phyloP scores from a whole-genome alignment of 2,888 invertebrate genomes.

The Euplexia lucipara region DNA sequence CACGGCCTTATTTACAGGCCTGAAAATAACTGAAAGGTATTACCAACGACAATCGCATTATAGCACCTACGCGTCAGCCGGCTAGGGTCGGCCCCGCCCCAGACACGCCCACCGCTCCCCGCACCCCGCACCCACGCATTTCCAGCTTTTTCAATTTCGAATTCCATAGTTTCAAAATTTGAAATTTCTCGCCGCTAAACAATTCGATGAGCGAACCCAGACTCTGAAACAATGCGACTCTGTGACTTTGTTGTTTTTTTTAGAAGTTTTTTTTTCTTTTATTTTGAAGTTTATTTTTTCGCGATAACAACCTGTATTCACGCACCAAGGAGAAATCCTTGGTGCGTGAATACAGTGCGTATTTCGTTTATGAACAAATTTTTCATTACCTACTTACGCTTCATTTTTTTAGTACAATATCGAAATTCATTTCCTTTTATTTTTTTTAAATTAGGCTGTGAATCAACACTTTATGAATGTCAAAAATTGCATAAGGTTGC shows the following conservation, averaged over 20 bases:
- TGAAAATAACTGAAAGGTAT: constrained; percentile 49
- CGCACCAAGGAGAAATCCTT: too few species aligned
- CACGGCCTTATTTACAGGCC: constrained; percentile 3
- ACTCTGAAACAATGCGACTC: constrained; percentile 72
- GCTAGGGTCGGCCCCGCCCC: constrained; percentile 74
- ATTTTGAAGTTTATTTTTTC: constrained; percentile 13
- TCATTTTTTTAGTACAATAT: too few species aligned
- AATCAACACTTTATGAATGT: too few species aligned
- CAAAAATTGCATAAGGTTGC: too few species aligned
- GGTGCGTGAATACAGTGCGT: too few species aligned
- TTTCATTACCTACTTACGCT: too few species aligned
- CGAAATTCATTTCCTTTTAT: too few species aligned
- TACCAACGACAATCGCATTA: constrained; percentile 56
- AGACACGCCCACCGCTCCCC: constrained; percentile 78
- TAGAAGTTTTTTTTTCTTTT: constrained; percentile 22
- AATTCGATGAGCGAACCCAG: constrained; percentile 73
- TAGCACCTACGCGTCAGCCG: constrained; percentile 70
- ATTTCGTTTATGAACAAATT: too few species aligned
- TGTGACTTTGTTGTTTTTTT: constrained; percentile 61
- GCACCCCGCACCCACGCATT: constrained; percentile 68
- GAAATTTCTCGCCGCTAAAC: constrained; percentile 80
- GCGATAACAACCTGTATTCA: too few species aligned
- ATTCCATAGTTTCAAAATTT: constrained; percentile 78
- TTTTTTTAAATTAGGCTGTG: too few species aligned
- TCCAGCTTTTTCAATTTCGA: constrained; percentile 80